Base-by-base conservation (phyloP, 2,888 invertebrate species). In the Agrotis segetum region DNA sequence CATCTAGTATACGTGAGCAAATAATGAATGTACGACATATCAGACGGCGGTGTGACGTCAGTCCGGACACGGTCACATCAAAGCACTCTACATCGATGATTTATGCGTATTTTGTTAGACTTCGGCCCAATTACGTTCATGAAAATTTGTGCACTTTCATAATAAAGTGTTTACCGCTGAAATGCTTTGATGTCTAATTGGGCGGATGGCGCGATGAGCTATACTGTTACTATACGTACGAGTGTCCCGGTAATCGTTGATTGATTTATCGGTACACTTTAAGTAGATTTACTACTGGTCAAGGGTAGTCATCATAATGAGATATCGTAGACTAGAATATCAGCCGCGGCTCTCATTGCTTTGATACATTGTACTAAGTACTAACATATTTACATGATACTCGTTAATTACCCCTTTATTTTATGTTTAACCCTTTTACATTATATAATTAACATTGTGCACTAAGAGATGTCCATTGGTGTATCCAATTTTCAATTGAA, bases 1-100 rank as follows among this genome's bases (percentile, higher is more conserved):
- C 95, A 96, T 96, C 95, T 94, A 93, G 85, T 91, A 91, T 93
- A 94, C 94, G 95, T 95, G 95, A 94, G 93, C 91, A 94, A 96
- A 95, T 95, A 94, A 95, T 93, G 92, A 94, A 94, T 95, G 95
- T 93, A 94, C 88, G 92, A 93, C 94, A 93, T 94, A 94, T 93
- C 91, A 92, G 89, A 84, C 88, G 89, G 86, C 87, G 74, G 80
- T 82, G 87, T 89, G 95, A 95, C 96, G 95, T 95, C 95, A 94
- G 87, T 83, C 91, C 93, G 93, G 94, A 95, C 94, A 93, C 92
- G 93, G 90, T 81, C 90, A 96, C 95, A 93, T 96, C 96, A 96
- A 96, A 96, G 95, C 89, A 84, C 82, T 85, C 81, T 84, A 88
- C 90, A 83, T 87, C 85, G 77, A 92, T 95, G 95, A 95, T 95